Base-by-base conservation (phyloP, 2,113 vertebrate species). In the Ophthalmolycus amberensis region DNA sequence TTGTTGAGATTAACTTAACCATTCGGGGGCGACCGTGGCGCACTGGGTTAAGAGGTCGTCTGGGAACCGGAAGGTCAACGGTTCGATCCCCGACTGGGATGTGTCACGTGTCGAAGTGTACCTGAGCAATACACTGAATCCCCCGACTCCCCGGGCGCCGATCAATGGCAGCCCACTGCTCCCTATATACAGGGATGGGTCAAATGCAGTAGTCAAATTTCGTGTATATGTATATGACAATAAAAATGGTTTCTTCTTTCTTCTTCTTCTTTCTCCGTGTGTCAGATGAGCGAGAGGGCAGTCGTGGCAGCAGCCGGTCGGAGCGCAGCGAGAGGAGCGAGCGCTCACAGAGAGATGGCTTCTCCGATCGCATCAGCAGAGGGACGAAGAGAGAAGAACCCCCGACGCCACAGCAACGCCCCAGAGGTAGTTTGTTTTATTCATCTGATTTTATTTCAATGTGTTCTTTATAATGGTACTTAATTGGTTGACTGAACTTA, bases 321-420 rank as follows among this genome's bases (percentile, higher is more conserved):
- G 94, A 95, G 9, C 90, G 93, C 37, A 91, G 94, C 8, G 95
- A 91, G 71, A 92, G 95, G 80, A 94, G 93, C 46, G 94, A 95
- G 12, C 94, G 95, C 59, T 95, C 95, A 0, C 93, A 93, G 78
- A 95, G 96, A 75, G 97, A 97, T 0, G 92, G 94, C 32, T 96
- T 92, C 1, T 97, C 96, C 0, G 97, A 98, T 14, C 95, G 97
- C 27, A 89, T 97, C 91, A 96, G 95, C 82, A 90, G 95, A 0
- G 95, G 95, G 0, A 94, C 56, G 63, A 95, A 94, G 89, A 96
- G 94, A 81, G 96, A 93, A 0, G 98, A 99, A 76, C 98, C 97
- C 0, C 92, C 95, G 37, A 95, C 96, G n/a, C 98, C 98, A 9
- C 95, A 96, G 22, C 94, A 96, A 73, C 96, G 94, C 1, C 96